Percentiles rank a stretch among this genome's conserved stretches.
phyloP scores from a whole-genome alignment of 2,888 invertebrate species.

The Pristionchus japonicus region DNA sequence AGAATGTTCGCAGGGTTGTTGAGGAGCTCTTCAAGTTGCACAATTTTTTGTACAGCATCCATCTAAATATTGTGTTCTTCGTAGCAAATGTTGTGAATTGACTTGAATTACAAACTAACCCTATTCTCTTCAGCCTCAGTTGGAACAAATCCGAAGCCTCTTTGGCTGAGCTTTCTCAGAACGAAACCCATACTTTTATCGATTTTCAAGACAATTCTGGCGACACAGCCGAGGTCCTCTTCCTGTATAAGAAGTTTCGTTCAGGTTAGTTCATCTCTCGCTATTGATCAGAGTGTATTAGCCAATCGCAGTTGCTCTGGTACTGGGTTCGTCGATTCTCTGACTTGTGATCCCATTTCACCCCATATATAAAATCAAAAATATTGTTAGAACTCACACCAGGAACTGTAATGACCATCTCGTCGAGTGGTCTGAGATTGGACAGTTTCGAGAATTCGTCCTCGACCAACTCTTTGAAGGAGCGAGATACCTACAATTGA shows the following conservation, averaged over 20 bases:
- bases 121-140: background rate
- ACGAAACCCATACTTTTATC: background rate
- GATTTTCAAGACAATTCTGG: background rate
- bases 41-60: background rate
- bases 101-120: background rate
- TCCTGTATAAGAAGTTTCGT: too few relatives aligned
- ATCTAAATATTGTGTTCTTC: background rate
- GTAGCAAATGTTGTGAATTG: background rate
- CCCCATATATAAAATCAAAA: too few relatives aligned
- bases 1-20: background rate
- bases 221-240: background rate
- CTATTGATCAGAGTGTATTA: too few relatives aligned
- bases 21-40: background rate
- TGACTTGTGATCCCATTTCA: too few relatives aligned
- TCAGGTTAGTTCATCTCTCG: too few relatives aligned
- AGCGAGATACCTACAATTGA: background rate
- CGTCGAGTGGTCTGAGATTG: background rate
- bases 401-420: background rate
- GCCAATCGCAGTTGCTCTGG: too few relatives aligned
- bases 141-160: background rate
- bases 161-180: background rate
- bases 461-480: background rate
- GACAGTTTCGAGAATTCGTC: background rate
- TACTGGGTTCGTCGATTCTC: too few relatives aligned
- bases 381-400: background rate